Conservation (phyloP, 2,888 invertebrate genomes). For the Cryptophagus acutangulus region DNA sequence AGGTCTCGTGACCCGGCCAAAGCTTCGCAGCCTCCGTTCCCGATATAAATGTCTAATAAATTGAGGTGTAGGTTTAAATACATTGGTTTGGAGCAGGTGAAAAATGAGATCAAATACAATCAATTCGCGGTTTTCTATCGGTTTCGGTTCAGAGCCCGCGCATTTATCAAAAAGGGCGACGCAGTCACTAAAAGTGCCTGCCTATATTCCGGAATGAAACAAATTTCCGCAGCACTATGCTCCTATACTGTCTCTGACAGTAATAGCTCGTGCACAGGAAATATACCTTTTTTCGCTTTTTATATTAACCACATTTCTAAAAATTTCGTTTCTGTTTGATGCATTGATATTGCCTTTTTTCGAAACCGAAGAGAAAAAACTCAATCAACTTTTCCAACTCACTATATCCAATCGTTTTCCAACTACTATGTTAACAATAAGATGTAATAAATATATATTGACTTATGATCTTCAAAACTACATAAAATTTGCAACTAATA, state of each 20-base stretch:
- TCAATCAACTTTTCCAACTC: not conserved
- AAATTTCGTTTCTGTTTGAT: slow-evolving; percentile 20
- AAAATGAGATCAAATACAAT: slow-evolving; percentile 39
- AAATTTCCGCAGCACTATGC: slow-evolving; percentile 35
- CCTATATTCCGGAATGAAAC: slow-evolving; percentile 33
- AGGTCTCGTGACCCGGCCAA: slow-evolving; percentile 15
- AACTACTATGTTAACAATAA: no score
- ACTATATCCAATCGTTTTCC: not conserved
- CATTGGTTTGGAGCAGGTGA: slow-evolving; percentile 23
- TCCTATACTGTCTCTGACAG: slow-evolving; percentile 36
- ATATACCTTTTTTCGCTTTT: slow-evolving; percentile 32
- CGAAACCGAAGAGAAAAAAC: not conserved
- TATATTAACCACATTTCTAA: slow-evolving; percentile 26
- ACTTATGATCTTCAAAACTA: no score
- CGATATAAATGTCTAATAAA: slow-evolving; percentile 18
- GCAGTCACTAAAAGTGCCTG: slow-evolving; percentile 14
- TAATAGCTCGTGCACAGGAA: slow-evolving; percentile 37
- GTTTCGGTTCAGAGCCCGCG: slow-evolving; percentile 13
- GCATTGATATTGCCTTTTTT: slow-evolving; percentile 16
- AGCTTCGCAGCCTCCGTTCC: slow-evolving; percentile 6
- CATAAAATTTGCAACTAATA: no score
- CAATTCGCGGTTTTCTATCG: slow-evolving; percentile 33
- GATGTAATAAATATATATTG: no score
- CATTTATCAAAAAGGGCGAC: slow-evolving; percentile 5
- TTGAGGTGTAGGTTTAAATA: slow-evolving; percentile 18